These are phyloP conservation scores for Sarcophaga variegata DNA, from an alignment of 2,888 invertebrate genomes.

Conservation along the genomic window DNA sequence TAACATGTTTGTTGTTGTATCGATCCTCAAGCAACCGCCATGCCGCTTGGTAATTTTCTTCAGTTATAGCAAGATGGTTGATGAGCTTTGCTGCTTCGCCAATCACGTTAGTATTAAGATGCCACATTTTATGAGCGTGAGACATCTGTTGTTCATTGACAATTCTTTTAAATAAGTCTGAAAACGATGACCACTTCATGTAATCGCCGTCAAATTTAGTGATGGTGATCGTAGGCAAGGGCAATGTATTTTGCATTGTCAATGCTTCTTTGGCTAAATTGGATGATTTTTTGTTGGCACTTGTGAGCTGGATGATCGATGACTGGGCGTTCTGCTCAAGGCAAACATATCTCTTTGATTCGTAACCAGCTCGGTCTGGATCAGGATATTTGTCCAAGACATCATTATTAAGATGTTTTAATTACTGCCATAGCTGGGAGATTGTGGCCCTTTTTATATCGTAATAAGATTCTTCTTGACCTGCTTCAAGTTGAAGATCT, in stretches of 20 bases:
- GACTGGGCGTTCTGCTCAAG: neutral
- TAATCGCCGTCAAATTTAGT: neutral
- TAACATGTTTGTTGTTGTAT: constrained; percentile 35
- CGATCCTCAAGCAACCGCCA: constrained; percentile 21
- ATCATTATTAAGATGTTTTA: too few relatives aligned
- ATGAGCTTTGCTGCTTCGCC: neutral
- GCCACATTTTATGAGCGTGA: constrained; percentile 14
- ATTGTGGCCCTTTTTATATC: too few relatives aligned
- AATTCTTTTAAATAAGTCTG: neutral
- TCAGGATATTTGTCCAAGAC: too few relatives aligned
- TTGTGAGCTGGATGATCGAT: constrained; percentile 10
- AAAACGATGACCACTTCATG: neutral
- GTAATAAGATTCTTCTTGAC: too few relatives aligned
- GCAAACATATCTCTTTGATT: neutral
- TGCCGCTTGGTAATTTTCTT: constrained; percentile 33
- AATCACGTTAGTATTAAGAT: neutral
- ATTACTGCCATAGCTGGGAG: neutral
- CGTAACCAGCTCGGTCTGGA: neutral
- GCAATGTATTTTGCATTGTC: neutral
- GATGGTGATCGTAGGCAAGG: neutral
- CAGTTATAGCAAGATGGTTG: constrained; percentile 5
- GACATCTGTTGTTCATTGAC: constrained; percentile 3
- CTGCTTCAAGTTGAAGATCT: too few relatives aligned
- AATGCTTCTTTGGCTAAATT: neutral
- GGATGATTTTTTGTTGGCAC: neutral